These are phyloP conservation scores for Rhynchophorus ferrugineus DNA, from an alignment of 1,140 invertebrate genomes.

Conservation along the genomic window DNA sequence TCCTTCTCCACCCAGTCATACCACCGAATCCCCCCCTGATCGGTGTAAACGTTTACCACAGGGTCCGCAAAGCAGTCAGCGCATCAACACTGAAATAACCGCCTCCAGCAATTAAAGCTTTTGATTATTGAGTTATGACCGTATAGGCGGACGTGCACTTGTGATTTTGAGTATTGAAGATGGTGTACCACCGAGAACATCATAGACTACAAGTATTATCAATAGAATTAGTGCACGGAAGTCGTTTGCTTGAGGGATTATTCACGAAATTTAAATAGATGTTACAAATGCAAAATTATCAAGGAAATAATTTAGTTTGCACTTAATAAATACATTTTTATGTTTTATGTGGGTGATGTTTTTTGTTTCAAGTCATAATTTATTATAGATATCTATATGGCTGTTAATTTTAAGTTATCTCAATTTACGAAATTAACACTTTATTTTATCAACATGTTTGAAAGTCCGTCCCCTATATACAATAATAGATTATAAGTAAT, in stretches of 20 bases:
- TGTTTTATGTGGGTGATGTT: no score
- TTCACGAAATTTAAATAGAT: background rate
- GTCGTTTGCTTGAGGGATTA: background rate
- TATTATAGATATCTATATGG: no score
- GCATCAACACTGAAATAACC: slow-evolving; percentile 34
- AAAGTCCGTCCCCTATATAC: no score
- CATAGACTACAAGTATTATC: background rate
- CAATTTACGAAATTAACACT: no score
- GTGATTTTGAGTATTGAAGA: no score
- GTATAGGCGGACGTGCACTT: background rate
- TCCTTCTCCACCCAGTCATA: background rate
- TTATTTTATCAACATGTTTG: no score
- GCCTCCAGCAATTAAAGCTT: slow-evolving; percentile 39
- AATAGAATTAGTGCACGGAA: background rate
- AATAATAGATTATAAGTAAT: no score
- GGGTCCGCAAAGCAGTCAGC: slow-evolving; percentile 6
- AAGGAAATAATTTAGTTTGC: background rate
- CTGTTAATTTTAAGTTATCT: no score
- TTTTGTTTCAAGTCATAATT: no score
- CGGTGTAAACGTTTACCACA: slow-evolving; percentile 30
- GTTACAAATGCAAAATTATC: background rate
- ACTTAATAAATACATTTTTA: no score
- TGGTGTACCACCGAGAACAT: background rate
- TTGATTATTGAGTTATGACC: background rate
- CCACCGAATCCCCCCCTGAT: slow-evolving; percentile 15